Conservation (phyloP, 2,797 vertebrate genomes). For the Champsocephalus gunnari region DNA sequence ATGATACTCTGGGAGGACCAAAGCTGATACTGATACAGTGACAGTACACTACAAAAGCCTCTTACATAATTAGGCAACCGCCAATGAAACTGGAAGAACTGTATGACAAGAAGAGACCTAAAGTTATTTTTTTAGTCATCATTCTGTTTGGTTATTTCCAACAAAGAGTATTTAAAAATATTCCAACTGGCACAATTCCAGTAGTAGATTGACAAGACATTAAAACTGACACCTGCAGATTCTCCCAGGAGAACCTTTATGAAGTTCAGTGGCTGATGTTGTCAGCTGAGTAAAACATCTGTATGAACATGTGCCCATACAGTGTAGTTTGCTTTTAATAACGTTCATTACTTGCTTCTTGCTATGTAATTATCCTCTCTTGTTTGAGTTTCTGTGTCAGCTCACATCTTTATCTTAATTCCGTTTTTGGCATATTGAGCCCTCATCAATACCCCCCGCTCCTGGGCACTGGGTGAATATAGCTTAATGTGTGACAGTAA, state of each 20-base stretch:
- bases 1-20: slow-evolving; percentile 27
- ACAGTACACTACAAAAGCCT: neutral
- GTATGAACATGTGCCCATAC: slow-evolving; percentile 1
- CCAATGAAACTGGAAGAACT: neutral
- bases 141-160: neutral
- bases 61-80: slow-evolving; percentile 5
- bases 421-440: slow-evolving; percentile 46
- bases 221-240: slow-evolving; percentile 26
- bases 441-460: slow-evolving; percentile 50
- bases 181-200: slow-evolving; percentile 15
- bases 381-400: slow-evolving; percentile 51
- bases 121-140: neutral
- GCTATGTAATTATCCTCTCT: slow-evolving; percentile 45
- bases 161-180: slow-evolving; percentile 8
- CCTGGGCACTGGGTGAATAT: slow-evolving; percentile 49
- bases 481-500: slow-evolving; percentile 70
- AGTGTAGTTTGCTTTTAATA: slow-evolving; percentile 27
- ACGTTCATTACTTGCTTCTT: slow-evolving; percentile 33
- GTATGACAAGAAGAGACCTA: neutral
- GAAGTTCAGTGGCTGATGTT: slow-evolving; percentile 23
- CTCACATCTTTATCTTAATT: slow-evolving; percentile 67
- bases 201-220: slow-evolving; percentile 11
- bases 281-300: slow-evolving; percentile 33
- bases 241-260: slow-evolving; percentile 26
- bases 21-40: slow-evolving; percentile 15